phyloP scores from a whole-genome alignment of 2,113 vertebrate genomes.

The Scartelaos histophorus region DNA sequence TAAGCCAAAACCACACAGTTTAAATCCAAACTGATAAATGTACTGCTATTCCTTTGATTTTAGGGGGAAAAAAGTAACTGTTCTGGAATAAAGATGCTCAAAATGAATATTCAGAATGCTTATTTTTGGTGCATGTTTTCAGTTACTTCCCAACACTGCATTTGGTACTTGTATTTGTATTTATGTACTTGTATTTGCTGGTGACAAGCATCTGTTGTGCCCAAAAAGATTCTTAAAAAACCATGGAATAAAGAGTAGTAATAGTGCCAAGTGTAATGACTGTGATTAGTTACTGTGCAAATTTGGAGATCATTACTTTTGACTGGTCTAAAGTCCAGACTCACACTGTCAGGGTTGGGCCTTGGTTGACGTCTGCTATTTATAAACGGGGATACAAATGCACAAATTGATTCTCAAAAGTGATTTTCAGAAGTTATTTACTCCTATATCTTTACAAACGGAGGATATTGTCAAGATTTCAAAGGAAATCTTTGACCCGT shows the following conservation, averaged over 20 bases:
- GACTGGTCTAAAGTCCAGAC: not conserved
- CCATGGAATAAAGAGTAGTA: not conserved
- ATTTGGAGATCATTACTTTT: not conserved
- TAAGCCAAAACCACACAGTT: too few relatives aligned
- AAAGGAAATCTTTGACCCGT: not conserved
- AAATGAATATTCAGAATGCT: too few relatives aligned
- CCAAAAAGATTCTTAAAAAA: not conserved
- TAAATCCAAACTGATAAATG: too few relatives aligned
- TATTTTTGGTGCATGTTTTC: too few relatives aligned
- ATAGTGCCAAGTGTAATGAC: not conserved
- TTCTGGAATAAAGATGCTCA: too few relatives aligned
- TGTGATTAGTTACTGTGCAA: not conserved
- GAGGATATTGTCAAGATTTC: not conserved
- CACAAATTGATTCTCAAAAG: not conserved
- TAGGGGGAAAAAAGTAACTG: too few relatives aligned
- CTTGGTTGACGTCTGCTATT: not conserved
- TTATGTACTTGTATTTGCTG: too few relatives aligned
- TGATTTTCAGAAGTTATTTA: not conserved
- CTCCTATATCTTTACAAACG: conserved; percentile 1
- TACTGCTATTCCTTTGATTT: too few relatives aligned
- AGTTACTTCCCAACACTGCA: too few relatives aligned
- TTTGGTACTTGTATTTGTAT: too few relatives aligned
- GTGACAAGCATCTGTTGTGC: too few relatives aligned
- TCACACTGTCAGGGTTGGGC: not conserved
- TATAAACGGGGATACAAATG: not conserved